Base-by-base conservation (phyloP, 2,888 invertebrate genomes). In the Drosophila vallismaia region DNA sequence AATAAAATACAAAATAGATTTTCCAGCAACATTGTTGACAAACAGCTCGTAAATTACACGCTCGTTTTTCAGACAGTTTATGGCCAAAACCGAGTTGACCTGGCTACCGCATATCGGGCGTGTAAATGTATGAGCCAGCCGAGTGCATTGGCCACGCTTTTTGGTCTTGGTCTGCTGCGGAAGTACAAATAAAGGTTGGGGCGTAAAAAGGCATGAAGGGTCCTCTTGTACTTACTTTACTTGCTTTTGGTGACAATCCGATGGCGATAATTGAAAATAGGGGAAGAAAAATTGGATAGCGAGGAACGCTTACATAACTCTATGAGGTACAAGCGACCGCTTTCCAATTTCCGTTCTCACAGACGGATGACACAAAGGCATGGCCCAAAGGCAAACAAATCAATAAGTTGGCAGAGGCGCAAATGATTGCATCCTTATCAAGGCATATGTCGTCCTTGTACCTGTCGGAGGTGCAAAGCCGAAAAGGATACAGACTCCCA, bases 11-110 rank as follows among this genome's bases (percentile, higher is more conserved):
- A 54, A 83, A 80, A 77, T 77, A 66, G 85, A 71, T 81, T 80
- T 68, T 58, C 58, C 72, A 55, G 78, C 76, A 85, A 71, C 78
- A 69, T 75, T 86, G 66, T 82, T 86, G 86, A 86, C 83, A 84
- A 84, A 82, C 77, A 83, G 83, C 84, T 79, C 86, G 76, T 84
- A 84, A 88, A 88, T 84, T 88, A 77, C 66, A 51, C 69, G 86
- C 86, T 72, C 76, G 66, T 85, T 87, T 81, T 71, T 74, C 54
- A 78, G 57, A 49, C 71, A 75, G 62, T 82, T 72, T 77, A 75
- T 74, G 73, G 57, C 57, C 55, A 62, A 52, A 40, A 45, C 19
- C 51, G 50, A 31, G 71, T 33, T 55, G 42, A 54, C 51, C 59
- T 54, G 49, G 71, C 75, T 67, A 57, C 74, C 57, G 68, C 8